A percentile compares a stretch with the other conserved stretches of the same genome.
phyloP scores from a whole-genome alignment of 2,113 vertebrate species.

The Grus americana region DNA sequence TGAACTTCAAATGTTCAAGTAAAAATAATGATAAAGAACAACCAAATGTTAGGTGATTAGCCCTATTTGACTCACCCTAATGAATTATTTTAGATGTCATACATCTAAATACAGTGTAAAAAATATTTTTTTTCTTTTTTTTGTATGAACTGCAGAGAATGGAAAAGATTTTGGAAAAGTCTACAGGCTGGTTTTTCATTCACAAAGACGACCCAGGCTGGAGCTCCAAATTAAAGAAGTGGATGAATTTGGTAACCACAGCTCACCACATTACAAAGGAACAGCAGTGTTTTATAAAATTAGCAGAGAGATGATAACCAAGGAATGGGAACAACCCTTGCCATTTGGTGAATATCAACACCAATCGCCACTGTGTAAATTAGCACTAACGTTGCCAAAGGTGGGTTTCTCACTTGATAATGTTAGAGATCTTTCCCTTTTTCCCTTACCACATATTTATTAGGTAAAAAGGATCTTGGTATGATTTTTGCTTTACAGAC shows the following conservation, averaged over 20 bases:
- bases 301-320: conserved; percentile 69
- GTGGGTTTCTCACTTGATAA: conserved; percentile 55
- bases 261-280: conserved; percentile 88
- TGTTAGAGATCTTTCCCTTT: background rate
- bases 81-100: background rate
- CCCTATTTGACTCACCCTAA: background rate
- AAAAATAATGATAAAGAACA: background rate
- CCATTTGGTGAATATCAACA: conserved; percentile 19
- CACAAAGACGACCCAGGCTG: conserved; percentile 79
- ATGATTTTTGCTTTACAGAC: background rate
- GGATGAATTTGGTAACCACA: conserved; percentile 87
- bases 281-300: conserved; percentile 78
- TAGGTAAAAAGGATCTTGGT: background rate
- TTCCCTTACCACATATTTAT: background rate
- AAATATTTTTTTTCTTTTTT: too few relatives aligned
- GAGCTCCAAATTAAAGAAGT: conserved; percentile 79
- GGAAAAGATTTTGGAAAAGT: conserved; percentile 64
- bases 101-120: background rate
- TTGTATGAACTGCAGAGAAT: conserved; percentile 50
- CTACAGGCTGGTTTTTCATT: conserved; percentile 82
- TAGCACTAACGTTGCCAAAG: conserved; percentile 85
- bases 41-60: background rate
- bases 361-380: conserved; percentile 80
- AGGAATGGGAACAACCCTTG: conserved; percentile 47
- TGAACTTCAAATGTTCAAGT: background rate